phyloP scores from a whole-genome alignment of 2,797 vertebrate species.

The Numenius phaeopus region DNA sequence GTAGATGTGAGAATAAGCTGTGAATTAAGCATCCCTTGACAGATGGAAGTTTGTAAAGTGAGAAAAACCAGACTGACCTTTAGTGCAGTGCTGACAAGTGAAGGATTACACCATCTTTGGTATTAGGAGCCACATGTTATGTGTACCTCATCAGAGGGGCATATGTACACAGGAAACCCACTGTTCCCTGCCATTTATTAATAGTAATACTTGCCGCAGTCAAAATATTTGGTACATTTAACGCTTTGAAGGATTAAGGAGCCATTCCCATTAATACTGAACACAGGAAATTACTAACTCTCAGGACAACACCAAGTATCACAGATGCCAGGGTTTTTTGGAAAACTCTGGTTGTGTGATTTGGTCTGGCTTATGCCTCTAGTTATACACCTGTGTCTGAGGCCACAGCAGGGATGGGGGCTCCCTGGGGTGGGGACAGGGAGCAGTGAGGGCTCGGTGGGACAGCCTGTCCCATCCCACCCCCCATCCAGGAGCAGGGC shows the following conservation, averaged over 20 bases:
- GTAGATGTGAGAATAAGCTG: constrained; percentile 73
- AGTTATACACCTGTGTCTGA: neutral
- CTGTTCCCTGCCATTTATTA: constrained; percentile 65
- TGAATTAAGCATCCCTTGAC: constrained; percentile 78
- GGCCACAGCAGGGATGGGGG: neutral
- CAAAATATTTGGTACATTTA: constrained; percentile 70
- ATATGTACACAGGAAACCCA: constrained; percentile 63
- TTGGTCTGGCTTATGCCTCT: neutral
- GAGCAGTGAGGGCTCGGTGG: fast-evolving
- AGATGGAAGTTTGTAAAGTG: constrained; percentile 80
- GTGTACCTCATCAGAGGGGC: constrained; percentile 64
- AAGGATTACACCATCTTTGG: constrained; percentile 69
- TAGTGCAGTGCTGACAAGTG: constrained; percentile 69
- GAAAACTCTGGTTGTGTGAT: neutral
- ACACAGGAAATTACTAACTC: constrained; percentile 52
- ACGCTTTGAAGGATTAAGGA: constrained; percentile 66
- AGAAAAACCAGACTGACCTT: constrained; percentile 81
- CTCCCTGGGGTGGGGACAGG: neutral
- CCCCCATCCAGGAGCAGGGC: neutral
- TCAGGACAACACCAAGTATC: neutral
- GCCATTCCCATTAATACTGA: constrained; percentile 55
- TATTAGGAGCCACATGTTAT: constrained; percentile 58
- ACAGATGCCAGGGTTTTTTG: neutral
- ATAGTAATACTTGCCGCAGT: constrained; percentile 50
- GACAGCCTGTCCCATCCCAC: neutral